A percentile compares a stretch with the other conserved stretches of the same genome.
Conservation (phyloP, 2,797 vertebrate genomes). For the Mastacembelus armatus region DNA sequence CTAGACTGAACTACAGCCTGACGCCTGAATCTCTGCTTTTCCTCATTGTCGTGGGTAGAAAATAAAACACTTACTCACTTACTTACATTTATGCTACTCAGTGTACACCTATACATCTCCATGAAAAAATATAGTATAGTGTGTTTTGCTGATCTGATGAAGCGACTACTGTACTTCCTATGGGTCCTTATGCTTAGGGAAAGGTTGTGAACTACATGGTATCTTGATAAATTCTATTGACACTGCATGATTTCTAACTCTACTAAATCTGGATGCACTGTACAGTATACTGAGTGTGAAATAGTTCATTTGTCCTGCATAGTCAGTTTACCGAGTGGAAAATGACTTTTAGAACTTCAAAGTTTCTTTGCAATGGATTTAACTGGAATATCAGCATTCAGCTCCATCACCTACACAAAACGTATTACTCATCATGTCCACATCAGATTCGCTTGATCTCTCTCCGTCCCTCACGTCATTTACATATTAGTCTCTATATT, state of each 20-base stretch:
- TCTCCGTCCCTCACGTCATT: conserved; percentile 5
- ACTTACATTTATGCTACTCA: neutral
- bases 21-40: neutral
- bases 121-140: too few relatives aligned
- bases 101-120: neutral
- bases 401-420: conserved; percentile 40
- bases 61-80: neutral
- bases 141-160: neutral
- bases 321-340: neutral
- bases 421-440: conserved; percentile 16
- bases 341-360: neutral
- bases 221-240: too few relatives aligned
- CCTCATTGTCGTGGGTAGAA: too few relatives aligned
- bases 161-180: neutral
- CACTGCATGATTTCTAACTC: too few relatives aligned
- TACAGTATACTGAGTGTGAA: too few relatives aligned
- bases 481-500: conserved; percentile 20
- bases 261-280: too few relatives aligned
- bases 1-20: too few relatives aligned
- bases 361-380: neutral
- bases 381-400: conserved; percentile 15
- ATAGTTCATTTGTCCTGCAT: too few relatives aligned
- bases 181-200: too few relatives aligned
- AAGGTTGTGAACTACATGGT: neutral
- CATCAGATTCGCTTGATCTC: conserved; percentile 14